Evolutionary conservation across 2,797 vertebrate genomes (phyloP).

Genomic region (Antrozous pallidus): DNA sequence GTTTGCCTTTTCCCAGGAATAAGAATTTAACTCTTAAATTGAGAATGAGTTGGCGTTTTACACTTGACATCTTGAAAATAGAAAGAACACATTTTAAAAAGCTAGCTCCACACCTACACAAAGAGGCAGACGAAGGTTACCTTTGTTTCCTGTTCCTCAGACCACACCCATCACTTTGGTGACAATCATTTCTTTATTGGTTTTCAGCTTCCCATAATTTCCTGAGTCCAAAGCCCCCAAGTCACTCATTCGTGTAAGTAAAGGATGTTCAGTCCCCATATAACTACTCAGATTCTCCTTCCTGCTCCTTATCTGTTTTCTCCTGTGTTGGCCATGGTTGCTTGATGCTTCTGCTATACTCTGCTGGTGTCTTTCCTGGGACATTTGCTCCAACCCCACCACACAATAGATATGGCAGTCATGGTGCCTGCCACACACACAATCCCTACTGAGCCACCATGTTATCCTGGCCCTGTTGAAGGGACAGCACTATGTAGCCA

Average conservation of each 20-base stretch:
- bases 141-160: neutral
- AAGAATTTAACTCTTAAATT: slow-evolving; percentile 12
- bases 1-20: neutral
- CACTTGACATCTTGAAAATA: slow-evolving; percentile 9
- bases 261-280: neutral
- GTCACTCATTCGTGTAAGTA: neutral
- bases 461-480: neutral
- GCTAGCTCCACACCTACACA: neutral
- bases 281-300: neutral
- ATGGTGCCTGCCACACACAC: neutral
- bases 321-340: neutral
- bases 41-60: neutral
- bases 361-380: neutral
- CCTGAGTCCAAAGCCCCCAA: neutral
- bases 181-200: neutral
- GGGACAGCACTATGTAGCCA: neutral
- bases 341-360: neutral
- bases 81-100: slow-evolving; percentile 26
- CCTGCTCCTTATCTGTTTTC: neutral
- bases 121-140: neutral
- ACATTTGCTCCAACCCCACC: neutral
- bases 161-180: neutral
- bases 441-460: neutral
- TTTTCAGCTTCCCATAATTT: neutral
- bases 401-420: neutral